Base-by-base conservation (phyloP, 23 tunicate genomes). In the Clavelina lepadiformis region DNA sequence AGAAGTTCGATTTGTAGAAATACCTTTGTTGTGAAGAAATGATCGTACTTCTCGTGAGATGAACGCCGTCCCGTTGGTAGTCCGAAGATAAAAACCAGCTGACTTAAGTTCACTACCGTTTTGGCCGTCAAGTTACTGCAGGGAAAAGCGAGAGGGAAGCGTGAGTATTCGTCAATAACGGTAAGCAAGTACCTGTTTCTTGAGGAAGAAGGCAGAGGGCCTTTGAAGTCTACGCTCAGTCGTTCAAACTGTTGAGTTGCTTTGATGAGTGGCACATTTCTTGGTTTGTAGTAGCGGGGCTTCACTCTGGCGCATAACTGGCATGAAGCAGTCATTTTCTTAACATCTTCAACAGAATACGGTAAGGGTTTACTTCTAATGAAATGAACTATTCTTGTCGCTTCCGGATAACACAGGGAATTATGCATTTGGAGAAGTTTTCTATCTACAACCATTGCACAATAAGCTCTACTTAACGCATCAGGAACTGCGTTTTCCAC, bases 381-480 rank as follows among this genome's bases (percentile, higher is more conserved):
- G 31, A 68, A 51, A 31, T 52, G 65, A 27, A 27, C 19, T 5
- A 64, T 8, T 5, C 70, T 13, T 15, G 70, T 38, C 18, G 37
- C 21, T 6, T 57, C 70, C 25, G 70, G 70, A 67, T 67, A 61
- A 50, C 73, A 67, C 13, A 67, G 35, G 18, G 35, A 25, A 11
- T 25, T 15, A 22, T 67, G 64, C 46, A 67, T 67, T 26, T 67
- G 15, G 19, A 24, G 35, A 6, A 67, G 35, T 3, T 37, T 47
- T 23, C 15, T 67, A 38, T 67, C 73, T 23, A 19, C 25, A 47
- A 49, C 47, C 18, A 28, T 23, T 3, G 76, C 76, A 56, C 47
- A 70, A 59, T 7, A 70, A 3, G 70, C 70, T 59, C 76, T 20
- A 5, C 68, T 33, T 15, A 70, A 33, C 28, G 68, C 68, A 22